phyloP scores from a whole-genome alignment of 2,113 vertebrate genomes.

The Galbula dea region DNA sequence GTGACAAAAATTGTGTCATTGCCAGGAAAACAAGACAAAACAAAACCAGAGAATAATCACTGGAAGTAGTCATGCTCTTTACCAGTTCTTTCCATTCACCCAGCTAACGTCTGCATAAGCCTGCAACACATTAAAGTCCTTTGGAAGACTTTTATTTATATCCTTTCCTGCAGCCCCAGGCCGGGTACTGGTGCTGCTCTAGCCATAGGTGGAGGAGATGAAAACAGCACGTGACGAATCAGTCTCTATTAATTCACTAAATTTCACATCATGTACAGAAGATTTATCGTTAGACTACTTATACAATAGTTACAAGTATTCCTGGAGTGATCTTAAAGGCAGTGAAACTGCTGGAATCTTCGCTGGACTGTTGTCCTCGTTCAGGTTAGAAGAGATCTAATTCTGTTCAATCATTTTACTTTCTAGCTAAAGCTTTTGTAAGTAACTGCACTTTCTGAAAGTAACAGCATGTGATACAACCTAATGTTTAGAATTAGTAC shows the following conservation, averaged over 20 bases:
- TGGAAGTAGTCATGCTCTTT: neutral
- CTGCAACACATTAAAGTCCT: accelerated
- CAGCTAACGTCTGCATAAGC: neutral
- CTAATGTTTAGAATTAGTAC: too few relatives aligned
- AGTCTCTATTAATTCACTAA: neutral
- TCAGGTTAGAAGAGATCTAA: too few relatives aligned
- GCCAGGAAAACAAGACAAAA: neutral
- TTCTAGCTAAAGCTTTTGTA: too few relatives aligned
- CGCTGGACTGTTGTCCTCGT: too few relatives aligned
- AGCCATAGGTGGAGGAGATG: neutral
- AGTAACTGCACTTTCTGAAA: too few relatives aligned
- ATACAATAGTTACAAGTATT: neutral
- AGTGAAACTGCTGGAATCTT: neutral
- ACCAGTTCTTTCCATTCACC: neutral
- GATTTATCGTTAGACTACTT: neutral
- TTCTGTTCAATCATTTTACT: too few relatives aligned
- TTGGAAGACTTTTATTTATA: neutral
- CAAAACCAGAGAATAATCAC: neutral
- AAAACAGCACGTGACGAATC: neutral
- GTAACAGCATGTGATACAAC: too few relatives aligned
- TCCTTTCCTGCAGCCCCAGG: neutral
- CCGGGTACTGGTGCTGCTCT: neutral
- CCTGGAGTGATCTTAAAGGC: neutral
- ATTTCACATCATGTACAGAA: neutral
- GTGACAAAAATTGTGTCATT: neutral